Evolutionary conservation across 2,888 invertebrate genomes (phyloP).

Genomic region (Nowickia ferox): DNA sequence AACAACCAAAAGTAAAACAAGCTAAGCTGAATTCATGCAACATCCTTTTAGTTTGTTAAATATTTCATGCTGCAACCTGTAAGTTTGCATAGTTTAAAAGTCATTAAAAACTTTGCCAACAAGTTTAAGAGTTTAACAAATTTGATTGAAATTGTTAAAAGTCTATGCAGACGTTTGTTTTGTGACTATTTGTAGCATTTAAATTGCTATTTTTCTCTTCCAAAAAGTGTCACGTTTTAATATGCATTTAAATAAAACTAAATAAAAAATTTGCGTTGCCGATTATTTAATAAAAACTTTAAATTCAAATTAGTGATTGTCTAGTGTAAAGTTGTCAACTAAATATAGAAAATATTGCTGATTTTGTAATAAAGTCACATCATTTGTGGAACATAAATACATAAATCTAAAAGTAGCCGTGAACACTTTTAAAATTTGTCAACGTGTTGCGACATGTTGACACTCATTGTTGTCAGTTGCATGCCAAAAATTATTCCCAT

Average conservation of each 20-base stretch:
- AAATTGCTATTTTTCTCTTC: neutral
- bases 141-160: conserved; percentile 78
- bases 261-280: neutral
- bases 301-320: conserved; percentile 12
- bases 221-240: neutral
- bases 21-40: conserved; percentile 56
- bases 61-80: conserved; percentile 63
- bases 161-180: conserved; percentile 49
- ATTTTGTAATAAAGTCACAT: conserved; percentile 38
- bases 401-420: conserved; percentile 29
- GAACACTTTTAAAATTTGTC: conserved; percentile 13
- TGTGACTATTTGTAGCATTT: conserved; percentile 36
- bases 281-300: neutral
- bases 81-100: conserved; percentile 78
- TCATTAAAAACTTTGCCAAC: conserved; percentile 81
- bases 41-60: conserved; percentile 59
- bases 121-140: conserved; percentile 78
- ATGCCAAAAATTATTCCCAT: neutral
- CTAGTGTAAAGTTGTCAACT: neutral
- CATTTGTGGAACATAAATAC: conserved; percentile 29
- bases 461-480: conserved; percentile 33
- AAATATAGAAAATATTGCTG: conserved; percentile 22
- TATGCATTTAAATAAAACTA: neutral
- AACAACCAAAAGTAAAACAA: neutral
- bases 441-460: neutral